These are phyloP conservation scores for Eleutherodactylus coqui DNA, from an alignment of 2,797 vertebrate genomes.

Conservation along the genomic window DNA sequence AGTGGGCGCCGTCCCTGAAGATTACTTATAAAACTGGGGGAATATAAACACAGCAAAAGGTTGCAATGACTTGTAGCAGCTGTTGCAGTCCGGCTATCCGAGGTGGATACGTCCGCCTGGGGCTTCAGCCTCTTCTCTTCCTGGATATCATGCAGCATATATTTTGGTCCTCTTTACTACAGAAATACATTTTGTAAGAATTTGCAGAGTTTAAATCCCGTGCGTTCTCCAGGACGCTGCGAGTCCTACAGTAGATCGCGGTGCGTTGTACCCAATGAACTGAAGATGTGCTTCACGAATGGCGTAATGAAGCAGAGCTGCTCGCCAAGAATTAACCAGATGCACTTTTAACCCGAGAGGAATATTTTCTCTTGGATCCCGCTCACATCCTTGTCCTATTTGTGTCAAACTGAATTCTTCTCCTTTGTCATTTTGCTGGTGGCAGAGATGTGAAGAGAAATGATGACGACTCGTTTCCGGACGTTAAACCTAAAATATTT, in stretches of 20 bases:
- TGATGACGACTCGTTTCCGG: slow-evolving; percentile 32
- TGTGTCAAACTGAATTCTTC: slow-evolving; percentile 75
- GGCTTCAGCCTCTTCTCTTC: slow-evolving; percentile 24
- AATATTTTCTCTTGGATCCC: slow-evolving; percentile 65
- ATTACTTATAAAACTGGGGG: not conserved
- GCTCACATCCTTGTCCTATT: slow-evolving; percentile 71
- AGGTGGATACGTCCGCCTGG: slow-evolving; percentile 36
- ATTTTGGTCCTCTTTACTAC: slow-evolving; percentile 47
- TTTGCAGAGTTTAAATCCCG: not conserved
- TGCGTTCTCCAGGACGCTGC: not conserved
- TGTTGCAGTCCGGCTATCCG: slow-evolving; percentile 40
- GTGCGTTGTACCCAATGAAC: not conserved
- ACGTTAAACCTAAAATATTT: slow-evolving; percentile 42
- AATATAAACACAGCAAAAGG: not conserved
- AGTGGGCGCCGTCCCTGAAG: not conserved
- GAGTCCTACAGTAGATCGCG: not conserved
- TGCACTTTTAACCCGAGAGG: slow-evolving; percentile 47
- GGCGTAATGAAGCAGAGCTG: not conserved
- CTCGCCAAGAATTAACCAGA: slow-evolving; percentile 36
- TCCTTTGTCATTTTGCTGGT: slow-evolving; percentile 60
- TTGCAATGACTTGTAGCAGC: slow-evolving; percentile 32
- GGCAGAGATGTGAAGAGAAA: slow-evolving; percentile 49
- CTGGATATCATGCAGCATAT: slow-evolving; percentile 30
- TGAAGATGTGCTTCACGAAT: not conserved
- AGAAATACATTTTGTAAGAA: not conserved